phyloP scores from a whole-genome alignment of 2,113 vertebrate genomes.

The Romanogobio albipinnatus region DNA sequence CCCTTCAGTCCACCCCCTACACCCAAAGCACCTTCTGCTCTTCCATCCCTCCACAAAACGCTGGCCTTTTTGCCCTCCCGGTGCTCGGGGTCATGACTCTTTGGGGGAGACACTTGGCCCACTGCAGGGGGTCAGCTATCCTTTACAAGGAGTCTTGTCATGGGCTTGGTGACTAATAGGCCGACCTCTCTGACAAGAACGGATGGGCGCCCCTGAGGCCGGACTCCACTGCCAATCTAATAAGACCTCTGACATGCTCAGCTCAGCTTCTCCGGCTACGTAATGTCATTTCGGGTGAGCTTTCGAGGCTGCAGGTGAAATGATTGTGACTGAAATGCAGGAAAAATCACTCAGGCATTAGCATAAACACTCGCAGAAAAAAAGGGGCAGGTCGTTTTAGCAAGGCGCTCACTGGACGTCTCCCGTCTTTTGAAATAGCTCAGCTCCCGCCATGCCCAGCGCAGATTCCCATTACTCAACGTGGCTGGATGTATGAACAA shows the following conservation, averaged over 20 bases:
- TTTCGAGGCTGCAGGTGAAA: conserved; percentile 25
- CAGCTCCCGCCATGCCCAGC: conserved; percentile 33
- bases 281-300: conserved; percentile 54
- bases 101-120: conserved; percentile 73
- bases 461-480: conserved; percentile 55
- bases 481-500: conserved; percentile 57
- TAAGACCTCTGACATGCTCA: conserved; percentile 43
- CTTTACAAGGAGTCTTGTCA: conserved; percentile 74
- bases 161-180: conserved; percentile 79
- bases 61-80: conserved; percentile 56
- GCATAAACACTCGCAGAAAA: conserved; percentile 34
- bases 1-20: conserved; percentile 18
- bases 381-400: conserved; percentile 49
- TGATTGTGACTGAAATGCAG: conserved; percentile 12
- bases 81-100: conserved; percentile 68
- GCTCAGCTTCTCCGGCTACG: conserved; percentile 22
- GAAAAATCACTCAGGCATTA: conserved; percentile 39
- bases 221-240: conserved; percentile 54
- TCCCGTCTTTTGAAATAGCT: conserved; percentile 34
- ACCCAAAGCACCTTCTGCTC: conserved; percentile 10
- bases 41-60: conserved; percentile 30
- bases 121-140: conserved; percentile 72
- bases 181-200: conserved; percentile 73
- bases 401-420: background rate
- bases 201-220: conserved; percentile 74